Percentiles rank a stretch among this genome's conserved stretches.
Conservation (phyloP, 2,113 vertebrate genomes). For the Guaruba guarouba region DNA sequence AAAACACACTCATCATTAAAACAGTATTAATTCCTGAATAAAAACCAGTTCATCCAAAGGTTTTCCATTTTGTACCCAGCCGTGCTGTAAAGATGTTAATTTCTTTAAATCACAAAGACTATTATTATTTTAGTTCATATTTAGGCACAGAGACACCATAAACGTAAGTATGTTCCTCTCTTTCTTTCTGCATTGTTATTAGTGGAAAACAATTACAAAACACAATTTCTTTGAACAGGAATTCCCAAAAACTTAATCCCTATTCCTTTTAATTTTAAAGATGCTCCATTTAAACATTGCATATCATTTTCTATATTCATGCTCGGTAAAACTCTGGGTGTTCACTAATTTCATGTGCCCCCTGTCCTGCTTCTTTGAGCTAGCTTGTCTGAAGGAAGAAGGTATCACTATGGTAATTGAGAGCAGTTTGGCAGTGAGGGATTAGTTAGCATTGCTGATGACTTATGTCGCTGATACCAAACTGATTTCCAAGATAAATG, state of each 20-base stretch:
- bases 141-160: background rate
- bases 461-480: slow-evolving; percentile 33
- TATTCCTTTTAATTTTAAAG: background rate
- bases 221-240: background rate
- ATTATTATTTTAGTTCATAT: background rate
- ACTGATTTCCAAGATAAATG: slow-evolving; percentile 49
- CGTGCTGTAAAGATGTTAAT: background rate
- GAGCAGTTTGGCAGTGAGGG: background rate
- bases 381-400: background rate
- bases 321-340: background rate
- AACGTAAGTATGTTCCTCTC: background rate
- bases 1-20: background rate
- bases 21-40: background rate
- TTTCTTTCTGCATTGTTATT: background rate
- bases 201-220: background rate
- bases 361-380: background rate
- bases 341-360: background rate
- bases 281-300: background rate
- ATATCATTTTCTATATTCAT: background rate
- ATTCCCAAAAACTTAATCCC: background rate
- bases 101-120: background rate
- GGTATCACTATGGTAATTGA: background rate
- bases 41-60: background rate
- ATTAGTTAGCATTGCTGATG: slow-evolving; percentile 24
- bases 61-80: background rate